Evolutionary conservation across 2,113 vertebrate species (phyloP), one percentile per base, ranked within the genome.

Genomic region (Taurulus bubalis): DNA sequence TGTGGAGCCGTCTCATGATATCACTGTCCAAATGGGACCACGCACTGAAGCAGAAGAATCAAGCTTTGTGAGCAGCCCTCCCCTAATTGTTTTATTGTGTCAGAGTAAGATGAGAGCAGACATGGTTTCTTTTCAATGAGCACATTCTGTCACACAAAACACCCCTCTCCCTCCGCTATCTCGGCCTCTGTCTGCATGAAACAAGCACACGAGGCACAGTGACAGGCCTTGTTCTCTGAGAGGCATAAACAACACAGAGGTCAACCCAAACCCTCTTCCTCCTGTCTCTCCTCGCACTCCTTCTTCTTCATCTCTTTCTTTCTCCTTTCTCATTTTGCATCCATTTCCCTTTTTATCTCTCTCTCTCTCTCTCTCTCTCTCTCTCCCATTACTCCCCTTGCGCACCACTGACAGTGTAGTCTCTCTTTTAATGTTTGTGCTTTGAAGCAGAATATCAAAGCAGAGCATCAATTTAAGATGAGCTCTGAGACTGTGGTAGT

Each of bases 21-120:
- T 93, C 85, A 80, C 80, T 80, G 59, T 71, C 34, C 79, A 75
- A 87, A 79, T 49, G 68, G 82, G 78, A 73, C 70, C 20, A 24
- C 49, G 71, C 90, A 83, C 78, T 66, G 62, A 71, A 79, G 76
- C 79, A 82, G 83, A 88, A 92, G 82, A 93, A 92, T 85, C 67
- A 77, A 49, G 89, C 90, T 90, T 89, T 91, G 90, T 91, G 82
- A 80, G 56, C 59, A 32, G 55, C 78, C 66, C 63, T 63, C 76
- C 78, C 40, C 14, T 82, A 55, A 90, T 89, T 87, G 90, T 89
- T 86, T 90, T 74, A 85, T 89, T 87, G 91, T 92, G 83, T 87
- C 87, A 88, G 87, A 89, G 73, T 77, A 90, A 80, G 87, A 92
- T 88, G 87, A 90, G 83, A 86, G 89, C 86, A 89, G 87, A 90